Evolutionary conservation across 53 echinoderm and acorn worm species (phyloP).

Genomic region (Paracentrotus lividus): DNA sequence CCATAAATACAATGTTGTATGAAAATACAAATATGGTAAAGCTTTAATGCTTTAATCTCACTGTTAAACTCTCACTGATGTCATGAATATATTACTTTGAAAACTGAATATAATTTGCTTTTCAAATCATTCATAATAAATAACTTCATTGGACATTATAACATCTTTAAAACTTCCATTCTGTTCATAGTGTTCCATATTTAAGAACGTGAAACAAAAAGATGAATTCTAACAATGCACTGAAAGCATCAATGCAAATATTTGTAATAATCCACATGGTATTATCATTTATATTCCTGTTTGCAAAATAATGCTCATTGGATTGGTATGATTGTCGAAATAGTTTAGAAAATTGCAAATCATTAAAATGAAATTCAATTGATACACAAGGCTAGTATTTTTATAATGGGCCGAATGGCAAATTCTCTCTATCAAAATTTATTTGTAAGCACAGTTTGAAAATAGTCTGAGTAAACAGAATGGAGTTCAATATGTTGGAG

Average conservation of each 20-base stretch:
- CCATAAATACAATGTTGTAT: conserved; percentile 40
- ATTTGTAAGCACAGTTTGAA: not conserved
- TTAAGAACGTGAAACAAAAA: not conserved
- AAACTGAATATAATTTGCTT: not conserved
- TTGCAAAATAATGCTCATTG: not conserved
- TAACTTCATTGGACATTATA: conserved; percentile 5
- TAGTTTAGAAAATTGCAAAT: not conserved
- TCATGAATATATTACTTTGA: conserved; percentile 32
- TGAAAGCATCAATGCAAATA: not conserved
- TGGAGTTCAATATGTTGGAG: not conserved
- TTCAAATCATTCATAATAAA: conserved; percentile 39
- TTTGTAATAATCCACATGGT: not conserved
- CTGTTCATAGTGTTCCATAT: not conserved
- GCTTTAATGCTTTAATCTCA: not conserved
- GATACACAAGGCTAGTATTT: not conserved
- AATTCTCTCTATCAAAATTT: no score
- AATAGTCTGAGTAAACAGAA: not conserved
- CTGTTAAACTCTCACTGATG: not conserved
- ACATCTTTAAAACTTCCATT: no score
- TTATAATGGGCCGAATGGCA: not conserved
- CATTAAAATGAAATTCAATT: not conserved
- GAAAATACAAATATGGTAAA: conserved; percentile 8
- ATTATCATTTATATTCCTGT: not conserved
- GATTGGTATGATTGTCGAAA: not conserved
- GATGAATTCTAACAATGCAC: not conserved